Evolutionary conservation across 2,113 vertebrate genomes (phyloP).

Genomic region (Cromileptes altivelis): DNA sequence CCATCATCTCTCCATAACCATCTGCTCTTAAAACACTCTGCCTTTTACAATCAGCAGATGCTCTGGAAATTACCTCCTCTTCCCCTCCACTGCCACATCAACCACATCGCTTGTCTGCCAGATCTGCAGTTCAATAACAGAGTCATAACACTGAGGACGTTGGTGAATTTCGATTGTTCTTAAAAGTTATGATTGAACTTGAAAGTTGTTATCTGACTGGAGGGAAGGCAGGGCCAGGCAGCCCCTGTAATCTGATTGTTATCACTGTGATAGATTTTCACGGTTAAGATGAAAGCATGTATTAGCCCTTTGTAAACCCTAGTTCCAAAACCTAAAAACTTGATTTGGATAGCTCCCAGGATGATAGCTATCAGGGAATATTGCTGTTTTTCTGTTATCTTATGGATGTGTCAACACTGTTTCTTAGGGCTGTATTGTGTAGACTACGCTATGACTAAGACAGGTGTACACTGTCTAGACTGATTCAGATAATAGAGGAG

Average conservation of each 20-base stretch:
- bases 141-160: slow-evolving; percentile 42
- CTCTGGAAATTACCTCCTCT: slow-evolving; percentile 63
- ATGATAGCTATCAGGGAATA: slow-evolving; percentile 44
- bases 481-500: slow-evolving; percentile 34
- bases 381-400: slow-evolving; percentile 48
- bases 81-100: slow-evolving; percentile 39
- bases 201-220: slow-evolving; percentile 50
- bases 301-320: slow-evolving; percentile 26
- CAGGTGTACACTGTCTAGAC: slow-evolving; percentile 53
- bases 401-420: slow-evolving; percentile 51
- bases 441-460: slow-evolving; percentile 41
- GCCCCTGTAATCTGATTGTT: slow-evolving; percentile 40
- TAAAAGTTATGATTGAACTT: slow-evolving; percentile 54
- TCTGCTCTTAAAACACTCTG: slow-evolving; percentile 69
- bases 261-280: slow-evolving; percentile 34
- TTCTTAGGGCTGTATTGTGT: slow-evolving; percentile 34
- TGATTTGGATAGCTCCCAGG: slow-evolving; percentile 28
- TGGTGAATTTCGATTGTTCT: slow-evolving; percentile 48
- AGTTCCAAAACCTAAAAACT: slow-evolving; percentile 25
- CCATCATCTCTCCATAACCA: slow-evolving; percentile 60
- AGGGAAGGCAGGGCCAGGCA: background rate
- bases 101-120: slow-evolving; percentile 45
- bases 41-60: slow-evolving; percentile 70
- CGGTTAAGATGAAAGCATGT: slow-evolving; percentile 44
- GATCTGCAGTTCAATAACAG: slow-evolving; percentile 45